Base-by-base conservation (phyloP, 2,797 vertebrate genomes). In the Poeciliopsis gracilis region DNA sequence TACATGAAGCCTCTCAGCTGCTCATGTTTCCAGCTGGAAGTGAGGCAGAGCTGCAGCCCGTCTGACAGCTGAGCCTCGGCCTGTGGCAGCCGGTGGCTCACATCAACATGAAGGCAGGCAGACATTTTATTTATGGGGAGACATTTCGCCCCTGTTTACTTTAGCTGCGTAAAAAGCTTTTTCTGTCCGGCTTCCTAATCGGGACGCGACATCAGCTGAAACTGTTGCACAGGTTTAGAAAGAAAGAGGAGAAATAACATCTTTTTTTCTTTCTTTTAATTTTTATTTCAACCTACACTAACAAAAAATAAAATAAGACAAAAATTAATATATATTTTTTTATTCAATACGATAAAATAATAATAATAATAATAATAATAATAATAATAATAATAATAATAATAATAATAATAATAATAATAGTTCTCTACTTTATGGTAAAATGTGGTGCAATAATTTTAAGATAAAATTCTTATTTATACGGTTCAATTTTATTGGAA, bases 21-120 rank as follows among this genome's bases (percentile, higher is more conserved):
- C 66, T 88, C 87, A 72, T 76, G 82, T 82, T 86, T 88, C 86
- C 88, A 82, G 83, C 84, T 91, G 91, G 88, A 93, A 90, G 84
- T 86, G 72, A 82, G 87, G 89, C 85, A 92, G 83, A 87, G 91
- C 77, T 81, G 90, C 83, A 89, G 84, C 84, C 88, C 33, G 90
- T 90, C 87, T 91, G 90, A 93, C 90, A 89, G 85, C 89, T 86
- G 80, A 92, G 85, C 75, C 79, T 77, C 70, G 69, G 85, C 90
- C 90, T 75, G 89, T 82, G 87, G 92, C 90, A 77, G 83, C 49
- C 49, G 76, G 80, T 89, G 90, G 84, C 92, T 92, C 85, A 73
- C 75, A 89, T 92, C 90, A 92, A 75, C 75, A 89, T 92, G 90
- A 92, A 82, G 77, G 45, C 67, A 83, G 84, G 36, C 75, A 77